Percentiles rank a stretch among this genome's conserved stretches.
Conservation (phyloP, 2,113 vertebrate species). For the Toxostoma redivivum region DNA sequence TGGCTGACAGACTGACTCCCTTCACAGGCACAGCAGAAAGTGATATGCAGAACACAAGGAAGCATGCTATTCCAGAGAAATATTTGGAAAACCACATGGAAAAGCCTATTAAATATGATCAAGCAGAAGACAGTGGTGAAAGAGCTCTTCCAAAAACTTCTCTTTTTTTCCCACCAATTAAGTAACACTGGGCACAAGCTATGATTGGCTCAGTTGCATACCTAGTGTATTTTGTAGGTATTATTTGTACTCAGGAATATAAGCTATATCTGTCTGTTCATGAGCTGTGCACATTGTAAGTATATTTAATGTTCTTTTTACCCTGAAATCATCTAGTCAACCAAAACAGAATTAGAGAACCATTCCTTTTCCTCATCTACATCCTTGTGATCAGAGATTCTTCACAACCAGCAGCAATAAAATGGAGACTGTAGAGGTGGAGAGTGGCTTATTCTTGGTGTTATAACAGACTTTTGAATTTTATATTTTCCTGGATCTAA, state of each 20-base stretch:
- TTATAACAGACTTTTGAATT: neutral
- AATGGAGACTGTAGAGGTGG: constrained; percentile 17
- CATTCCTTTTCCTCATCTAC: neutral
- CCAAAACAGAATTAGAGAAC: neutral
- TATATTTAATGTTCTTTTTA: constrained; percentile 24
- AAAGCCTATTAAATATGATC: neutral
- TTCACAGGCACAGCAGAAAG: neutral
- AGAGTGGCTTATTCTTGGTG: neutral
- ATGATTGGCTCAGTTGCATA: neutral
- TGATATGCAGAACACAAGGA: neutral
- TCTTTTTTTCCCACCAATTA: constrained; percentile 43
- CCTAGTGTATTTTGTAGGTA: constrained; percentile 10
- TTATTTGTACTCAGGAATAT: constrained; percentile 51
- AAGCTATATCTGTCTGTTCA: constrained; percentile 7
- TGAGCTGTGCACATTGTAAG: constrained; percentile 22
- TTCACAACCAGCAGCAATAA: constrained; percentile 49
- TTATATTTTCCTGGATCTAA: neutral
- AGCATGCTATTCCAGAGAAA: neutral
- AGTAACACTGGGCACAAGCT: neutral
- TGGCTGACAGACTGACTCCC: constrained; percentile 13
- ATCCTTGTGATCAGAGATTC: neutral
- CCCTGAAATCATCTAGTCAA: neutral
- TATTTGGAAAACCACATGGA: neutral
- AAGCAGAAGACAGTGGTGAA: neutral
- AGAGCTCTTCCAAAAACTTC: constrained; percentile 25